A percentile compares a stretch with the other conserved stretches of the same genome.
These are phyloP conservation scores for Crotalus viridis DNA, from an alignment of 2,113 vertebrate genomes.

Conservation along the genomic window DNA sequence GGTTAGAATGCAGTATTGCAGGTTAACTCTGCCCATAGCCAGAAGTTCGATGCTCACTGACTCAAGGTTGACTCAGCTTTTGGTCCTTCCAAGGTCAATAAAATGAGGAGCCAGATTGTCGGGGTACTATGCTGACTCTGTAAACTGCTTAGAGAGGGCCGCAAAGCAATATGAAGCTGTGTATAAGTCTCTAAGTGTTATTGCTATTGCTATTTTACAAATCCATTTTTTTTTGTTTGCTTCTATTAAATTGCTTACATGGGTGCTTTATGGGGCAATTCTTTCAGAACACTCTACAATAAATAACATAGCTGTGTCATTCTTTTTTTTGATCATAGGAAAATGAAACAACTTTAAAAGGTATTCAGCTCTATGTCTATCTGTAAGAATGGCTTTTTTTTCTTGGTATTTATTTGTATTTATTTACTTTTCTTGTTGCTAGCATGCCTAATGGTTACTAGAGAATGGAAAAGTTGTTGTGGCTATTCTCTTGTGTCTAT, in stretches of 20 bases:
- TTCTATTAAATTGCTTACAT: neutral
- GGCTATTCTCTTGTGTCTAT: slow-evolving; percentile 53
- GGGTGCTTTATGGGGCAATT: slow-evolving; percentile 38
- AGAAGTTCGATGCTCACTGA: too few relatives aligned
- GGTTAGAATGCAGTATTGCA: too few relatives aligned
- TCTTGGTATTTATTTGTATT: slow-evolving; percentile 32
- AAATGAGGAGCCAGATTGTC: too few relatives aligned
- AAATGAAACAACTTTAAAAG: slow-evolving; percentile 74
- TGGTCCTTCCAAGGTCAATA: too few relatives aligned
- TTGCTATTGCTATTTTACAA: neutral
- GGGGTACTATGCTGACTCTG: neutral
- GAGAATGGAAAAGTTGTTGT: slow-evolving; percentile 21
- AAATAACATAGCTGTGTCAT: slow-evolving; percentile 70
- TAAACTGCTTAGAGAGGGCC: neutral
- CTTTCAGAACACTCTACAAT: slow-evolving; percentile 63
- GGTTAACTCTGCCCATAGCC: too few relatives aligned
- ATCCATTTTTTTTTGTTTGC: neutral
- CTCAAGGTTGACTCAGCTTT: too few relatives aligned
- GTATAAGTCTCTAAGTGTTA: neutral
- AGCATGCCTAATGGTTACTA: slow-evolving; percentile 49
- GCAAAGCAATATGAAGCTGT: neutral
- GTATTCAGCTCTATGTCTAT: slow-evolving; percentile 70
- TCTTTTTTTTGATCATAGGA: slow-evolving; percentile 68
- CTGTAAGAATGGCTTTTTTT: slow-evolving; percentile 51
- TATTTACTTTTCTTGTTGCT: slow-evolving; percentile 57